Evolutionary conservation across 2,113 vertebrate genomes (phyloP), one percentile per base, ranked within the genome.

Genomic region (Pionites leucogaster): DNA sequence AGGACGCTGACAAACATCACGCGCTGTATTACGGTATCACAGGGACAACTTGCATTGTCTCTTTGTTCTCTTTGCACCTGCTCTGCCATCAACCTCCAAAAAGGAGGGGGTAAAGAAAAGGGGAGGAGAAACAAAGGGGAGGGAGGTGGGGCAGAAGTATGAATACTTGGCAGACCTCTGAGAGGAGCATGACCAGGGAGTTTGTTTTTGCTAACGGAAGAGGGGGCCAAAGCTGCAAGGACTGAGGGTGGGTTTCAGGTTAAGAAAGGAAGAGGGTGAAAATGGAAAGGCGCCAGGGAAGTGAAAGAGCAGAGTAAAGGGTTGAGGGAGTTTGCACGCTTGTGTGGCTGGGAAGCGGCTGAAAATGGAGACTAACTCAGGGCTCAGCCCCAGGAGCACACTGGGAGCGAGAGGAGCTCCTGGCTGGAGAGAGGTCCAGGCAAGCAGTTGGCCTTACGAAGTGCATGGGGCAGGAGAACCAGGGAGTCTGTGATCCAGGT

Each of bases 151-250:
- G 15, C 11, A 35, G 11, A 49, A 60, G 42, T 28, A 62, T 11
- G 24, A 29, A 90, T 79, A 41, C 5, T 24, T 68, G 81, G 69
- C 80, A 82, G 24, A 75, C 24, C 39, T 93, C 60, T 77, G 70
- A 84, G 31, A 35, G 39, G 52, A 95, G 17, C 47, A 5, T 18
- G 69, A 81, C 33, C 64, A 25, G 77, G 57, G 89, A 92, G 55
- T 82, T 93, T 59, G 85, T 5, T 75, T 95, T 84, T 97, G 50
- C 88, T 60, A 55, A 92, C 91, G 75, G 95, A 95, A 95, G 91
- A 93, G 94, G 86, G 86, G 95, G 94, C 94, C 94, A 93, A 93
- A 93, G 89, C 91, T 91, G 74, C 93, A 90, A 69, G 88, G 92
- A 94, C 78, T 17, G 78, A 90, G 75, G 70, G 82, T 84, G 92